Evolutionary conservation across 2,888 invertebrate genomes (phyloP).

Genomic region (Apamea sordens): DNA sequence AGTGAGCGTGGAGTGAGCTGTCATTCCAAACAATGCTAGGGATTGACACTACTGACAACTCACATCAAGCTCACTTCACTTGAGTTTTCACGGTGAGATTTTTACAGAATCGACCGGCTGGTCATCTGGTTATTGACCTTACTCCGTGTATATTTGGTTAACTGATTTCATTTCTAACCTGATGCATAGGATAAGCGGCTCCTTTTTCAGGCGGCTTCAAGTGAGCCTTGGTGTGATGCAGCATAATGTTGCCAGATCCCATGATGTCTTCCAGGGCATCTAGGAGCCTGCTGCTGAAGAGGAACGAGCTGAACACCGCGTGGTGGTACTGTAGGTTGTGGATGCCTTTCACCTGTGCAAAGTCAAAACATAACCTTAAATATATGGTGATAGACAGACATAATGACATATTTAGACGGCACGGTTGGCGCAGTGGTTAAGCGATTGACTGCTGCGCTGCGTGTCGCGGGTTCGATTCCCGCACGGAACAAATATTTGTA

Average conservation of each 20-base stretch:
- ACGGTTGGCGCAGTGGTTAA: no score
- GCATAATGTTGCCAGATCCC: constrained; percentile 88
- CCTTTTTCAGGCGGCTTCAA: constrained; percentile 90
- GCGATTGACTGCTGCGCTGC: no score
- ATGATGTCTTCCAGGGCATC: constrained; percentile 90
- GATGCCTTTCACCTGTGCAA: constrained; percentile 89
- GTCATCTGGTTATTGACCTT: not conserved
- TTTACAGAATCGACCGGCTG: no score
- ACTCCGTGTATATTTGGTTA: not conserved
- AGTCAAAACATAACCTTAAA: not conserved
- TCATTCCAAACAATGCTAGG: no score
- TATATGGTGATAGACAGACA: not conserved
- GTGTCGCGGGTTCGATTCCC: no score
- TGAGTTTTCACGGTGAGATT: no score
- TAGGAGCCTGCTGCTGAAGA: constrained; percentile 86
- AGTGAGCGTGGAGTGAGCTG: no score
- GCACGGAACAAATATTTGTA: no score
- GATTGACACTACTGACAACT: no score
- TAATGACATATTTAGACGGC: no score
- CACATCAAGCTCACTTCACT: no score
- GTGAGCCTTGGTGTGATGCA: constrained; percentile 91
- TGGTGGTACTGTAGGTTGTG: constrained; percentile 91
- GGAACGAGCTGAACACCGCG: constrained; percentile 85
- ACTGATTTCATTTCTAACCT: constrained; percentile 73
- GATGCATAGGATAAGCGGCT: constrained; percentile 91